These are phyloP conservation scores for Teleiodes luculella DNA, from an alignment of 2,888 invertebrate genomes.

Conservation along the genomic window DNA sequence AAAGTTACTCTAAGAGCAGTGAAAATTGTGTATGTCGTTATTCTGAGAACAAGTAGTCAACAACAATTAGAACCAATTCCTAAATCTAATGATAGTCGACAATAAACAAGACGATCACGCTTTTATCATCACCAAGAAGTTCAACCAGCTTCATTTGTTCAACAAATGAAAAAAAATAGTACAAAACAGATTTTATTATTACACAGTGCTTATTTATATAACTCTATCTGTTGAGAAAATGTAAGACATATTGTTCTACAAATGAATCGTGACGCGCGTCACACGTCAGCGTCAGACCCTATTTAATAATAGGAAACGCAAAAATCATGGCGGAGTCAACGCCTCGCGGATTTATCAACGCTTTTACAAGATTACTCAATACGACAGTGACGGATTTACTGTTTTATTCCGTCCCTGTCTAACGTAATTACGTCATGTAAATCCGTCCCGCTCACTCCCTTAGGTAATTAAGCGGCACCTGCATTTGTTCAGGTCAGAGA, in stretches of 20 bases:
- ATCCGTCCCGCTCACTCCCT: slow-evolving; percentile 37
- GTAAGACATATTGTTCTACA: slow-evolving; percentile 29
- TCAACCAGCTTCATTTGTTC: too few relatives aligned
- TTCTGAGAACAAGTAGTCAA: too few relatives aligned
- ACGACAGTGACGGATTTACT: slow-evolving; percentile 75
- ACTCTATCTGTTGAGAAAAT: too few relatives aligned
- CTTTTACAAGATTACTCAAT: slow-evolving; percentile 70
- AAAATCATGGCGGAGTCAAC: slow-evolving; percentile 58
- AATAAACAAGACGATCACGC: too few relatives aligned
- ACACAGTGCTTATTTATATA: too few relatives aligned
- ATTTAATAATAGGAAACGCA: slow-evolving; percentile 57
- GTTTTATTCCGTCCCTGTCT: slow-evolving; percentile 42
- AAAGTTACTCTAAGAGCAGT: not conserved
- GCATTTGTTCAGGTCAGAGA: slow-evolving; percentile 70
- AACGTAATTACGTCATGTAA: slow-evolving; percentile 24
- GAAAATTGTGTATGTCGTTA: too few relatives aligned
- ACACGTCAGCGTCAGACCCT: slow-evolving; percentile 47
- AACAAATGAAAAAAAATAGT: too few relatives aligned
- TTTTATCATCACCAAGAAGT: too few relatives aligned
- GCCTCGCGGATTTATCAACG: slow-evolving; percentile 66
- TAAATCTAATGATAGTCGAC: too few relatives aligned
- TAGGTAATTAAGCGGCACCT: slow-evolving; percentile 68
- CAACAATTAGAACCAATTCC: too few relatives aligned
- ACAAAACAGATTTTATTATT: too few relatives aligned
- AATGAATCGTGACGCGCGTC: slow-evolving; percentile 41